These are phyloP conservation scores for Chymomyza caudatula DNA, from an alignment of 2,888 invertebrate genomes.

Conservation along the genomic window DNA sequence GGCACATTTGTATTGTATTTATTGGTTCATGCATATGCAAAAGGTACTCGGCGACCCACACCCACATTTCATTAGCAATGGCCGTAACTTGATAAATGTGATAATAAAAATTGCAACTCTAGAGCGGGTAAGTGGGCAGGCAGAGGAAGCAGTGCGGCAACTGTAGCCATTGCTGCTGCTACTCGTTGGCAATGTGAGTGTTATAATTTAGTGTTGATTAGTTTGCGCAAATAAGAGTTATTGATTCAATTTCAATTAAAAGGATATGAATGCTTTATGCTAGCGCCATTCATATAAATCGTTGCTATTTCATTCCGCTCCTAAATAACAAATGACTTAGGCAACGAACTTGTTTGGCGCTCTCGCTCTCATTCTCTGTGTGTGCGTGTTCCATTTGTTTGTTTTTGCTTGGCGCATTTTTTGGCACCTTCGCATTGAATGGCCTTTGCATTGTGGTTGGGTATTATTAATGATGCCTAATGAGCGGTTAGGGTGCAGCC, in stretches of 20 bases:
- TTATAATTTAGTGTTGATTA: slow-evolving; percentile 72
- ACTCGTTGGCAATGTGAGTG: slow-evolving; percentile 47
- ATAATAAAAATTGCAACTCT: slow-evolving; percentile 38
- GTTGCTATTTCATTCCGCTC: not conserved
- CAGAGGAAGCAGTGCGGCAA: too few relatives aligned
- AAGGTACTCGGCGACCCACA: slow-evolving; percentile 46
- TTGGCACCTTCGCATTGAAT: slow-evolving; percentile 56
- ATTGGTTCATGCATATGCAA: slow-evolving; percentile 19
- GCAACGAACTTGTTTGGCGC: slow-evolving; percentile 28
- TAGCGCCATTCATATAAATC: slow-evolving; percentile 38
- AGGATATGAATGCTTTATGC: slow-evolving; percentile 65
- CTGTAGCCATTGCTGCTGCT: too few relatives aligned
- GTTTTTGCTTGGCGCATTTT: not conserved
- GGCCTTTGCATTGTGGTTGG: slow-evolving; percentile 6
- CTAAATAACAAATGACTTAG: slow-evolving; percentile 25
- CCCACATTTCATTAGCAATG: slow-evolving; percentile 66
- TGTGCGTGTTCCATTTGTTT: not conserved
- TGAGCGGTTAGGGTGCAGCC: slow-evolving; percentile 58
- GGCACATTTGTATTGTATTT: slow-evolving; percentile 39
- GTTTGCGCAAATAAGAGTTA: slow-evolving; percentile 70
- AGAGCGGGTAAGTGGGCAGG: slow-evolving; percentile 1
- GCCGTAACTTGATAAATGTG: slow-evolving; percentile 56
- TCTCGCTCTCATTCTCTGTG: not conserved
- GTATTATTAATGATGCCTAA: slow-evolving; percentile 64
- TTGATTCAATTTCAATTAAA: slow-evolving; percentile 71